These are phyloP conservation scores for Montipora foliosa DNA, from an alignment of 64 coral and sea anemone species.

Conservation along the genomic window DNA sequence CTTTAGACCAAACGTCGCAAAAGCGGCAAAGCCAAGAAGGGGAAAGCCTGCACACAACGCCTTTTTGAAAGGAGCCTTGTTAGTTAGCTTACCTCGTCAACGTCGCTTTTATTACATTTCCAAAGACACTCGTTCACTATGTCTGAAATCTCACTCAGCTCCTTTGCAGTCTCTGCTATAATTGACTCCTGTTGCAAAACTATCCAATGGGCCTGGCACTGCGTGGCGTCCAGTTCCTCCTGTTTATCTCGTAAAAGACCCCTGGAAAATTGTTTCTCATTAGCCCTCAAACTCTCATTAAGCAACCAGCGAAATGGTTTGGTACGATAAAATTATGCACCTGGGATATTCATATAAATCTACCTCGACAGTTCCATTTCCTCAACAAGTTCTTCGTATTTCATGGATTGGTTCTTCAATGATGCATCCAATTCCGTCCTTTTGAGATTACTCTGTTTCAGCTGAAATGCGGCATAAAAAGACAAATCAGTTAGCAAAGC, in stretches of 20 bases:
- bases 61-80: no score
- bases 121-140: slow-evolving; percentile 64
- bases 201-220: slow-evolving; percentile 92
- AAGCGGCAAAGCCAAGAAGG: no score
- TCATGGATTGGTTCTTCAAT: slow-evolving; percentile 63
- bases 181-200: slow-evolving; percentile 82
- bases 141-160: slow-evolving; percentile 64
- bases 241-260: slow-evolving; percentile 83
- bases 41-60: no score
- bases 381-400: slow-evolving; percentile 61
- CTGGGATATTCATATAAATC: neutral
- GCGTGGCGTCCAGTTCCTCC: slow-evolving; percentile 90
- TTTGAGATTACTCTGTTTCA: slow-evolving; percentile 51
- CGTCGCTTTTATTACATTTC: slow-evolving; percentile 13
- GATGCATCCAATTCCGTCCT: slow-evolving; percentile 33
- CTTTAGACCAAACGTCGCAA: no score
- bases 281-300: neutral
- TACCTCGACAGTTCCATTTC: slow-evolving; percentile 81
- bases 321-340: no score
- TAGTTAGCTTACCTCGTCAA: neutral
- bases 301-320: no score
- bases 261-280: neutral
- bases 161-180: slow-evolving; percentile 77
- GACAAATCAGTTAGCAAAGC: neutral
- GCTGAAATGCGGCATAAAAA: neutral